Evolutionary conservation across 2,888 invertebrate species (phyloP).

Genomic region (Acanthosepion pharaonis): DNA sequence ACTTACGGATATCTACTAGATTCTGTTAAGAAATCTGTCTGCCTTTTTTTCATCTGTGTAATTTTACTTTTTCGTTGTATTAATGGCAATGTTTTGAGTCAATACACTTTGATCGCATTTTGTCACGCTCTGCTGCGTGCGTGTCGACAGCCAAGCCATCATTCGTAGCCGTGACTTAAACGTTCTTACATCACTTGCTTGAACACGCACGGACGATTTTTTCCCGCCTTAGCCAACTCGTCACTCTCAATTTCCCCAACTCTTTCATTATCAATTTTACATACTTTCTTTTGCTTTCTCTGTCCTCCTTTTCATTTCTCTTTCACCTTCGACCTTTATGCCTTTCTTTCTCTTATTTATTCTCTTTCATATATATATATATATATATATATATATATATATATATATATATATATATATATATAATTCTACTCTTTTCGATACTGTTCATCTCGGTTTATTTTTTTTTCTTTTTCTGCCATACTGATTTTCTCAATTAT

Average conservation of each 20-base stretch:
- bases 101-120: neutral
- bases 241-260: neutral
- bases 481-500: neutral
- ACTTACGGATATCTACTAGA: too few species aligned
- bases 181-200: neutral
- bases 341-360: too few species aligned
- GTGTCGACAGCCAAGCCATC: neutral
- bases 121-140: neutral
- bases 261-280: neutral
- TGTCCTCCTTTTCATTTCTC: neutral
- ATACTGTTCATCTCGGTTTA: too few species aligned
- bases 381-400: too few species aligned
- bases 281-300: neutral
- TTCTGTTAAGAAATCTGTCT: neutral
- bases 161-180: neutral
- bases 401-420: too few species aligned
- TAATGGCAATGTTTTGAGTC: slow-evolving; percentile 13
- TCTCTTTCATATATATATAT: too few species aligned
- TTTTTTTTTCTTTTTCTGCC: too few species aligned
- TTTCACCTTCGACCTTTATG: neutral
- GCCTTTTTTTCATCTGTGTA: neutral
- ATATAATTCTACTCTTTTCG: too few species aligned
- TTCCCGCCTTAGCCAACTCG: neutral
- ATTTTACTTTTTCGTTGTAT: neutral
- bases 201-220: neutral